Evolutionary conservation across 2,797 vertebrate genomes (phyloP).

Genomic region (Chelon auratus): DNA sequence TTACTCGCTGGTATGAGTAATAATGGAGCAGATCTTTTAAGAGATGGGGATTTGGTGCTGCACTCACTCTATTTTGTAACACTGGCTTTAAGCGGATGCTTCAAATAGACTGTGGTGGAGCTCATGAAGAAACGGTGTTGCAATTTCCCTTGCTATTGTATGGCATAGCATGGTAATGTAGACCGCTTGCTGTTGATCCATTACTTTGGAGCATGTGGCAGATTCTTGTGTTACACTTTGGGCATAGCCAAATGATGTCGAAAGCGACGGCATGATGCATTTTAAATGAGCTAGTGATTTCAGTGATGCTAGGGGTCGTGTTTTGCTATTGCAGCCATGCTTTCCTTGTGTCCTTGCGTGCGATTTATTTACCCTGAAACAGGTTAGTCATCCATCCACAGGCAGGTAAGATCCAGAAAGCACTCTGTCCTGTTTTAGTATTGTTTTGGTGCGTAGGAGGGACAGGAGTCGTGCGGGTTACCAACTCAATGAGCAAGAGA

Average conservation of each 20-base stretch:
- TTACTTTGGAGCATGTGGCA: neutral
- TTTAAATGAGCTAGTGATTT: constrained; percentile 13
- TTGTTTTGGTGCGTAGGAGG: constrained; percentile 71
- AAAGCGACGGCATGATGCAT: neutral
- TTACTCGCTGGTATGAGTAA: constrained; percentile 48
- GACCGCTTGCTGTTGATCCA: neutral
- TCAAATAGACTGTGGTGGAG: constrained; percentile 17
- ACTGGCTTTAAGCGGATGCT: constrained; percentile 10
- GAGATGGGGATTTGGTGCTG: constrained; percentile 33
- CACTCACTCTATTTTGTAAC: constrained; percentile 25
- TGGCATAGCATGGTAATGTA: neutral
- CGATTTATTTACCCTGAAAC: constrained; percentile 25
- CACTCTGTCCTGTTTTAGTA: constrained; percentile 60
- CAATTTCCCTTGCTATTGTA: neutral
- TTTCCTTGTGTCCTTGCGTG: constrained; percentile 4
- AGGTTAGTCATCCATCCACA: constrained; percentile 50
- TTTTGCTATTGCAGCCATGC: neutral
- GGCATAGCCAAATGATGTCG: neutral
- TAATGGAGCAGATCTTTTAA: constrained; percentile 46
- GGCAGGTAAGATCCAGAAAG: constrained; percentile 58
- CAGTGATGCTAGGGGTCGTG: neutral
- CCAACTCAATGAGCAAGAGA: constrained; percentile 58
- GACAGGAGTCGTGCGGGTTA: constrained; percentile 62
- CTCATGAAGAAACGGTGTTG: neutral
- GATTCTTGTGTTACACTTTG: neutral